These are phyloP conservation scores for Rhopalosiphum padi DNA, from an alignment of 1,140 invertebrate species.

Conservation along the genomic window DNA sequence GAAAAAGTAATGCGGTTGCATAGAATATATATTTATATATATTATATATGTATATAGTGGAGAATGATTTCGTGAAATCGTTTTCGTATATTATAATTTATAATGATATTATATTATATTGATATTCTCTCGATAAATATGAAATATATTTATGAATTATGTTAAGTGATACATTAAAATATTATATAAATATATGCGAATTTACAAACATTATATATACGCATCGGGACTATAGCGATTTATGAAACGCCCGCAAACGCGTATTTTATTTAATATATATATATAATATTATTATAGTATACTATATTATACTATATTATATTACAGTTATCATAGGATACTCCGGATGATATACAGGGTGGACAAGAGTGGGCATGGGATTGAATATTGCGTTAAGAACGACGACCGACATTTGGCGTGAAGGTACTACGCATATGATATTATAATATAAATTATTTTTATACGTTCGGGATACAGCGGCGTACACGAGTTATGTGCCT, in stretches of 20 bases:
- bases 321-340: not conserved
- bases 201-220: not conserved
- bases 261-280: not conserved
- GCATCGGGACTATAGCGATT: not conserved
- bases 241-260: not conserved
- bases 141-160: slow-evolving; percentile 12
- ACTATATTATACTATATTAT: too few relatives aligned
- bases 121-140: not conserved
- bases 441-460: not conserved
- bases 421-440: not conserved
- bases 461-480: not conserved
- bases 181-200: not conserved
- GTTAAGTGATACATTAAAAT: not conserved
- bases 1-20: not conserved
- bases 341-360: not conserved
- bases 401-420: not conserved
- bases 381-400: not conserved
- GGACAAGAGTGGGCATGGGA: not conserved
- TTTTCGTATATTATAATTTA: not conserved
- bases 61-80: not conserved
- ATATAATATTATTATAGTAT: too few relatives aligned
- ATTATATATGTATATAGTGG: too few relatives aligned
- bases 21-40: not conserved
- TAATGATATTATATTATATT: not conserved
- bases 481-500: not conserved